phyloP scores from a whole-genome alignment of 2,113 vertebrate species.

The Grus americana region DNA sequence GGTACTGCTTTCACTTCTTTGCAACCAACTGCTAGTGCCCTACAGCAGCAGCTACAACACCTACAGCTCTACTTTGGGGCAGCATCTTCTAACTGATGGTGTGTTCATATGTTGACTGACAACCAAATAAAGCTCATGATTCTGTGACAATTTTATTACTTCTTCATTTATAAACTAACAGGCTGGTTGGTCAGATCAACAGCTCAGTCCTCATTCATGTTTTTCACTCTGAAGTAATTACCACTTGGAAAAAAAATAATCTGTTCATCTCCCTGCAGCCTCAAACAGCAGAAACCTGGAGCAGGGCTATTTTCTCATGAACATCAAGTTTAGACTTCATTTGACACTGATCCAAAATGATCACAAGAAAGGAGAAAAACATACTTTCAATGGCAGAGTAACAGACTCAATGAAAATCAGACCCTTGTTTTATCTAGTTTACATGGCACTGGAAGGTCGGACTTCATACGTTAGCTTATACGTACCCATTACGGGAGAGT shows the following conservation, averaged over 20 bases:
- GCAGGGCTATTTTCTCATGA: not conserved
- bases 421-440: not conserved
- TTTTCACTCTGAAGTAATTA: not conserved
- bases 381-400: not conserved
- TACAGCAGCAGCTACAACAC: not conserved
- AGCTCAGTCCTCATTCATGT: fast-evolving
- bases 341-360: not conserved
- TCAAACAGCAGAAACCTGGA: not conserved
- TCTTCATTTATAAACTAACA: not conserved
- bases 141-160: not conserved
- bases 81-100: not conserved
- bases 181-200: not conserved
- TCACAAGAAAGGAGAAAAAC: not conserved
- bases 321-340: not conserved
- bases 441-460: not conserved
- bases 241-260: not conserved
- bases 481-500: too few species aligned
- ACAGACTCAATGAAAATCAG: not conserved
- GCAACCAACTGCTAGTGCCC: not conserved
- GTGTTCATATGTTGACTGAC: not conserved
- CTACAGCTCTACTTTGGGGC: not conserved
- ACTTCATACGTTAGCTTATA: not conserved
- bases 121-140: not conserved
- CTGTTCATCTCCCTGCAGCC: not conserved
- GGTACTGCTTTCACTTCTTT: not conserved